phyloP scores from a whole-genome alignment of 2,797 vertebrate species.

The Gila robusta region DNA sequence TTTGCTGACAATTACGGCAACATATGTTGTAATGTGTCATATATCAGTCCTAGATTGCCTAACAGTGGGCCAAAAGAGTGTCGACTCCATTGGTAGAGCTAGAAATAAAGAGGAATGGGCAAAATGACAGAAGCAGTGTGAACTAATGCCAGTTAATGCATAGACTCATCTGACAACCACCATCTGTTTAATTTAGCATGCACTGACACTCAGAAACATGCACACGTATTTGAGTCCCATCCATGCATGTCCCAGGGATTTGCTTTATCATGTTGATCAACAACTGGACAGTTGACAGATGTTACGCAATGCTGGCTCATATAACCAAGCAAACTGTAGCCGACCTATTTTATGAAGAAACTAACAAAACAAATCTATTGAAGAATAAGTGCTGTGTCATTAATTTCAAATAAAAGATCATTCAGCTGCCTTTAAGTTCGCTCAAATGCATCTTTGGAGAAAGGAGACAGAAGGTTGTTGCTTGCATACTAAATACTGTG shows the following conservation, averaged over 20 bases:
- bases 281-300: conserved; percentile 22
- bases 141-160: conserved; percentile 25
- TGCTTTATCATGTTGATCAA: conserved; percentile 29
- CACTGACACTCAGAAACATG: conserved; percentile 43
- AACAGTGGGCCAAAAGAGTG: background rate
- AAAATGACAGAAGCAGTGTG: conserved; percentile 18
- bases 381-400: background rate
- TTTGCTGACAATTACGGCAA: background rate
- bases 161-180: conserved; percentile 33
- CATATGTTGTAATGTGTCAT: background rate
- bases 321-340: conserved; percentile 1
- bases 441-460: background rate
- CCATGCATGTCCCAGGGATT: conserved; percentile 7
- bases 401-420: background rate
- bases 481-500: conserved; percentile 24
- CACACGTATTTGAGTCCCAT: background rate
- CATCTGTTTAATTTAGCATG: conserved; percentile 41
- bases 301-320: conserved; percentile 23
- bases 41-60: background rate
- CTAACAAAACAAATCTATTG: background rate
- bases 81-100: background rate
- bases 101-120: background rate
- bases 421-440: background rate
- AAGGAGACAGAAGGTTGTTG: background rate
- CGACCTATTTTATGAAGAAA: background rate